Conservation (phyloP, 37 sponge, comb jelly and placozoan species). For the Ephydatia muelleri region DNA sequence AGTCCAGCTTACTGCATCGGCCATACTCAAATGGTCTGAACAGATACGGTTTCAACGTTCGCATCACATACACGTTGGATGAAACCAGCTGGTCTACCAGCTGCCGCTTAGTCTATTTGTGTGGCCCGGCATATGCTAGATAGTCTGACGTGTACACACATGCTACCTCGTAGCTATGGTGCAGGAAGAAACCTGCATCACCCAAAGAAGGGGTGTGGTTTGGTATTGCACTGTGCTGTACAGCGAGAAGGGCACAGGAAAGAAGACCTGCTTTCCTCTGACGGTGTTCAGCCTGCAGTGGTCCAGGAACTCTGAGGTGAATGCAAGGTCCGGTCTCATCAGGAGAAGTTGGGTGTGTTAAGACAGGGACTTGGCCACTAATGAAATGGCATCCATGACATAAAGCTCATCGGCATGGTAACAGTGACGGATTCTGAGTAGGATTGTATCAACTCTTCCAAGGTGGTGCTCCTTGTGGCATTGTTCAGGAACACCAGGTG, state of each 20-base stretch:
- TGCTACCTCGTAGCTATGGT: conserved; percentile 63
- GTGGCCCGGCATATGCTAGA: background rate
- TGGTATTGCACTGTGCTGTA: conserved; percentile 39
- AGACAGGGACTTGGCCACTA: conserved; percentile 2
- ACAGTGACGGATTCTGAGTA: conserved; percentile 18
- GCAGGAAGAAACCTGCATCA: conserved; percentile 51
- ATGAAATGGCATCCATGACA: background rate
- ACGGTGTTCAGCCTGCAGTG: conserved; percentile 48
- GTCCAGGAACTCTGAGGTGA: conserved; percentile 38
- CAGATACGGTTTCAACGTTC: conserved; percentile 59
- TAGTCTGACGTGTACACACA: conserved; percentile 53
- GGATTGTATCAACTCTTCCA: background rate
- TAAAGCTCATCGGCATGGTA: conserved; percentile 12
- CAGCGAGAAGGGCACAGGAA: conserved; percentile 55
- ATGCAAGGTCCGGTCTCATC: conserved; percentile 29
- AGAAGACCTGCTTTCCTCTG: conserved; percentile 35
- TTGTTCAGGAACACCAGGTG: conserved; percentile 28
- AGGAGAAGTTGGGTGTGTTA: conserved; percentile 33
- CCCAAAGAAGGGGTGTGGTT: conserved; percentile 15
- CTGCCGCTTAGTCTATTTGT: background rate
- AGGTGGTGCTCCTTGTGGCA: background rate
- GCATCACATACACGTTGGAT: conserved; percentile 34
- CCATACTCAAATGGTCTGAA: conserved; percentile 18
- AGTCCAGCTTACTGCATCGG: conserved; percentile 27
- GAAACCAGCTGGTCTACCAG: conserved; percentile 37